Evolutionary conservation across 2,797 vertebrate species (phyloP).

Genomic region (Phoxinus dragarum): DNA sequence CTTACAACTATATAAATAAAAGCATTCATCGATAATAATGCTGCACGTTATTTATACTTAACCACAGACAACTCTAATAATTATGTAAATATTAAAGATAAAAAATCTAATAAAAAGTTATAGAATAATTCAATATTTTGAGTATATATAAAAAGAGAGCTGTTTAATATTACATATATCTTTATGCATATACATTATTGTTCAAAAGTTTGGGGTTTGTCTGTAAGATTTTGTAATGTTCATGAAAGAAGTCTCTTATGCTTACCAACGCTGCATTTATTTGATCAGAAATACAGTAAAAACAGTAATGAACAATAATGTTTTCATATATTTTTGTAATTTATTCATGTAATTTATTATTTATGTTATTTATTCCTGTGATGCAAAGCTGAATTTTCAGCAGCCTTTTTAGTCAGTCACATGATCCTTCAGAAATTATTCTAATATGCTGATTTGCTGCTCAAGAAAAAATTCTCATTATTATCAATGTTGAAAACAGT

Average conservation of each 20-base stretch:
- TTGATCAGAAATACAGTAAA: neutral
- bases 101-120: neutral
- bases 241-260: neutral
- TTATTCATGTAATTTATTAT: neutral
- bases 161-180: neutral
- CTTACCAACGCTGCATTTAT: neutral
- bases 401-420: neutral
- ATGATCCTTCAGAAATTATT: neutral
- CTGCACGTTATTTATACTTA: neutral
- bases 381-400: neutral
- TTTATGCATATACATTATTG: neutral
- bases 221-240: neutral
- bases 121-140: neutral
- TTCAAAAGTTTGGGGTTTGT: neutral
- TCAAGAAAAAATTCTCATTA: neutral
- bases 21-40: neutral
- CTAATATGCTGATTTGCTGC: neutral
- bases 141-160: neutral
- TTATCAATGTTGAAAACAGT: neutral
- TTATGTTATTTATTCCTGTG: neutral
- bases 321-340: neutral
- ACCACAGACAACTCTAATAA: neutral
- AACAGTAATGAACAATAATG: neutral
- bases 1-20: neutral
- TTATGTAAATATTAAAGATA: neutral